phyloP scores from a whole-genome alignment of 2,113 vertebrate species.

The Strix aluco region DNA sequence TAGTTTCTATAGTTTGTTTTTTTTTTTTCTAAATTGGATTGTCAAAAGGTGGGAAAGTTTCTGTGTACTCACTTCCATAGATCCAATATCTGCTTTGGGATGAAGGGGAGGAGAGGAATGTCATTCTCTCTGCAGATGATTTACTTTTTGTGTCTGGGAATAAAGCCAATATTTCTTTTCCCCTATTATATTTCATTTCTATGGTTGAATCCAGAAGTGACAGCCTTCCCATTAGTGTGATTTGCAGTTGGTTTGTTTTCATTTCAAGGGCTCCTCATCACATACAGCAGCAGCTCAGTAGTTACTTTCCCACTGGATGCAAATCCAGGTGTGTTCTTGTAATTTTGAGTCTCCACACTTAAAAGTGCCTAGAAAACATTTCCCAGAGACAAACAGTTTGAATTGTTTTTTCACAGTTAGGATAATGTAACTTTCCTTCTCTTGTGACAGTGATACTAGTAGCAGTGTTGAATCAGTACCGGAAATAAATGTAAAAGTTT shows the following conservation, averaged over 20 bases:
- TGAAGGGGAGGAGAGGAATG: neutral
- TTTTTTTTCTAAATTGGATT: neutral
- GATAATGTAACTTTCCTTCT: neutral
- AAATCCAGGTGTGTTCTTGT: neutral
- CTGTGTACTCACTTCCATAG: neutral
- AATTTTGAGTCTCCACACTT: neutral
- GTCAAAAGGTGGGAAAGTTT: neutral
- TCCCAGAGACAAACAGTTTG: neutral
- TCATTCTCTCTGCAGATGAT: neutral
- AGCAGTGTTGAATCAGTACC: neutral
- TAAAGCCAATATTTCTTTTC: constrained; percentile 37
- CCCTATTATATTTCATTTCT: constrained; percentile 12
- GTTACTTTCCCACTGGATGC: neutral
- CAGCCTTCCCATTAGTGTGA: constrained; percentile 21
- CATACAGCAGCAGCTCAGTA: neutral
- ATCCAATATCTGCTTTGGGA: neutral
- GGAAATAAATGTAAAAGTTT: neutral
- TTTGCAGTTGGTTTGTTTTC: constrained; percentile 6
- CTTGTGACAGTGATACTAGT: neutral
- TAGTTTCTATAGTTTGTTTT: too few relatives aligned
- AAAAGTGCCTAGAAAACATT: neutral
- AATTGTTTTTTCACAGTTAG: neutral
- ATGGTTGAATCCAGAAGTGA: constrained; percentile 1
- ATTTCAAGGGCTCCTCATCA: neutral
- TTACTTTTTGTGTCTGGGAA: constrained; percentile 9